Conservation (phyloP, 2,888 invertebrate genomes). For the Tetragonula carbonaria region DNA sequence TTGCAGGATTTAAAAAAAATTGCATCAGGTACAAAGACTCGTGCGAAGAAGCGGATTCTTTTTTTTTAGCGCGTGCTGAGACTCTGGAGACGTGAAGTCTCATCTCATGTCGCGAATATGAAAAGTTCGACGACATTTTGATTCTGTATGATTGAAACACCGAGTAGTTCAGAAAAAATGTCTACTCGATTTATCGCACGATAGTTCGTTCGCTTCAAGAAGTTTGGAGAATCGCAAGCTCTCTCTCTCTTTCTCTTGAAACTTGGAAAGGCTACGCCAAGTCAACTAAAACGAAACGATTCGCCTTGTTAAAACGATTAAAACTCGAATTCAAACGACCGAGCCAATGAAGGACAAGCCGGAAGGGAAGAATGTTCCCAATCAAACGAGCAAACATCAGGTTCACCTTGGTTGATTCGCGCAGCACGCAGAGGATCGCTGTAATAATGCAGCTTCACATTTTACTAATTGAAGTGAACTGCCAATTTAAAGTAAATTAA, state of each 20-base stretch:
- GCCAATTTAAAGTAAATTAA: no score
- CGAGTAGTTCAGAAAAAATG: not conserved
- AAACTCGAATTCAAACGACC: not conserved
- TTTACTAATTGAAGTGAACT: not conserved
- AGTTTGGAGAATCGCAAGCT: not conserved
- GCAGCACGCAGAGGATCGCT: not conserved
- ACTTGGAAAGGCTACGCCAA: not conserved
- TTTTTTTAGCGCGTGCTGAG: no score
- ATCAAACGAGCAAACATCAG: not conserved
- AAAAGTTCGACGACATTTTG: not conserved
- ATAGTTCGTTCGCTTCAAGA: not conserved
- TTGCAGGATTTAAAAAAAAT: no score
- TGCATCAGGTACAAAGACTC: no score
- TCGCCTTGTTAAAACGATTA: no score
- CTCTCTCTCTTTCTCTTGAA: not conserved
- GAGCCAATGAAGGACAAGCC: not conserved
- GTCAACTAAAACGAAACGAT: not conserved
- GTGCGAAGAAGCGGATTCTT: no score
- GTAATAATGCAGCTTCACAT: not conserved
- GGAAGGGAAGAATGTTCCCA: not conserved
- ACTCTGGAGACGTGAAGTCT: no score
- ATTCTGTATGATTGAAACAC: not conserved
- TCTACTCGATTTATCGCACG: not conserved
- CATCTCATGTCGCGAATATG: not conserved
- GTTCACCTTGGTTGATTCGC: not conserved